Conservation (phyloP, 2,888 invertebrate genomes). For the Heliconius hortense region DNA sequence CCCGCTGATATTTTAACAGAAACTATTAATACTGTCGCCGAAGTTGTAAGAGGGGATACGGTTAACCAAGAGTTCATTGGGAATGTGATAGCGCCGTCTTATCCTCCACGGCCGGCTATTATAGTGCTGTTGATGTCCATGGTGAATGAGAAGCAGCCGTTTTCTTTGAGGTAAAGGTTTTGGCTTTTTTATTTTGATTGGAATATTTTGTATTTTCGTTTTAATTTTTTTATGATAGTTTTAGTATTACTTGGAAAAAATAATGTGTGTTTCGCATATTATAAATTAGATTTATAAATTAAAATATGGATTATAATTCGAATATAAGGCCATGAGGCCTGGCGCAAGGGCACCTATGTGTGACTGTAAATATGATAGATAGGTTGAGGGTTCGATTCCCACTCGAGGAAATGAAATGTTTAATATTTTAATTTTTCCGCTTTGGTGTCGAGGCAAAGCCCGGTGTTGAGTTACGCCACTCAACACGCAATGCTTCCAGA, state of each 20-base stretch:
- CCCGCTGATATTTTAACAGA: conserved; percentile 98
- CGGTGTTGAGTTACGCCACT: too few species aligned
- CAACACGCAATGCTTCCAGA: too few species aligned
- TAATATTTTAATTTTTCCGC: too few species aligned
- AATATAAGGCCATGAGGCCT: too few species aligned
- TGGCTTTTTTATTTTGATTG: background rate
- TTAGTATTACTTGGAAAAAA: background rate
- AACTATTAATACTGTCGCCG: conserved; percentile 96
- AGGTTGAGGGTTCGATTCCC: too few species aligned
- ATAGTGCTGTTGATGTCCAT: conserved; percentile 98
- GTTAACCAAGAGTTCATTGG: conserved; percentile 96
- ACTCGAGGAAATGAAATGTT: too few species aligned
- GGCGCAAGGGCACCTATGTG: too few species aligned
- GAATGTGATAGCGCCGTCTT: conserved; percentile 94
- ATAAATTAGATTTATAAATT: too few species aligned
- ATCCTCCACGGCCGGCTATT: conserved; percentile 95
- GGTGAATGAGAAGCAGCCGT: conserved; percentile 99
- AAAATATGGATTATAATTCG: too few species aligned
- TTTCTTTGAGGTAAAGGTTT: conserved; percentile 78
- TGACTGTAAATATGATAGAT: background rate
- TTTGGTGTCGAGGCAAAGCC: too few species aligned
- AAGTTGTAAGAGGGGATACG: conserved; percentile 94
- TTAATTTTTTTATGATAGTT: background rate
- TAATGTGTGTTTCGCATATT: too few species aligned
- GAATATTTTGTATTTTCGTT: background rate